Evolutionary conservation across 2,797 vertebrate species (phyloP).

Genomic region (Cheirogaleus major): DNA sequence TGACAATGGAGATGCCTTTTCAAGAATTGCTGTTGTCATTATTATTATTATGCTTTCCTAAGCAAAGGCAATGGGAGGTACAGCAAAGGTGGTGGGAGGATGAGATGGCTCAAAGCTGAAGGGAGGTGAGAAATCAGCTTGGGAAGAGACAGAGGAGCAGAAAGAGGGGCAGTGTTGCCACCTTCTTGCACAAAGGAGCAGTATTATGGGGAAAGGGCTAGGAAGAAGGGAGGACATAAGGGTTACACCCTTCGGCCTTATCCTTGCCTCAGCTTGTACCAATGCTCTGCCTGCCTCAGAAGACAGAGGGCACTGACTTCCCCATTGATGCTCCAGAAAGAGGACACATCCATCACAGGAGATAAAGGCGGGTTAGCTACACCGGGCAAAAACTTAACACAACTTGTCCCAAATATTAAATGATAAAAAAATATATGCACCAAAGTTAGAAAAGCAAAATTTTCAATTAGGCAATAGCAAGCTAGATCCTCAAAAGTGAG

Average conservation of each 20-base stretch:
- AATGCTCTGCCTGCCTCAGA: not conserved
- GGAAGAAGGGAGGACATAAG: too few relatives aligned
- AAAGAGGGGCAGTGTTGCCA: not conserved
- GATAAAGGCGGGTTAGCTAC: not conserved
- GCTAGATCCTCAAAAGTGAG: slow-evolving; percentile 1
- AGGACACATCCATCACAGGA: not conserved
- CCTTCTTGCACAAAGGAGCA: not conserved
- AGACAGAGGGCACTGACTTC: not conserved
- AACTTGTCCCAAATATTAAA: not conserved
- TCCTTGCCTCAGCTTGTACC: not conserved
- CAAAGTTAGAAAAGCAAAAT: not conserved
- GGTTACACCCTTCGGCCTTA: not conserved
- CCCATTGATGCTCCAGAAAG: not conserved
- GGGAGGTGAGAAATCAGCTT: not conserved
- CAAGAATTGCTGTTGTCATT: not conserved
- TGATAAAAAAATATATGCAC: not conserved
- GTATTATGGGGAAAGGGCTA: not conserved
- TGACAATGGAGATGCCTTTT: not conserved
- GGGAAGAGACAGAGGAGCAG: not conserved
- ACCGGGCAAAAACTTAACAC: not conserved
- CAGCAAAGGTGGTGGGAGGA: not conserved
- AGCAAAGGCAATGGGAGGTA: not conserved
- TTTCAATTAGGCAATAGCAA: not conserved
- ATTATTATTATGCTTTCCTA: not conserved
- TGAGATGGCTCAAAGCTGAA: not conserved